Evolutionary conservation across 1,140 invertebrate genomes (phyloP), one percentile per base, ranked within the genome.

Genomic region (Aphelinus certus): DNA sequence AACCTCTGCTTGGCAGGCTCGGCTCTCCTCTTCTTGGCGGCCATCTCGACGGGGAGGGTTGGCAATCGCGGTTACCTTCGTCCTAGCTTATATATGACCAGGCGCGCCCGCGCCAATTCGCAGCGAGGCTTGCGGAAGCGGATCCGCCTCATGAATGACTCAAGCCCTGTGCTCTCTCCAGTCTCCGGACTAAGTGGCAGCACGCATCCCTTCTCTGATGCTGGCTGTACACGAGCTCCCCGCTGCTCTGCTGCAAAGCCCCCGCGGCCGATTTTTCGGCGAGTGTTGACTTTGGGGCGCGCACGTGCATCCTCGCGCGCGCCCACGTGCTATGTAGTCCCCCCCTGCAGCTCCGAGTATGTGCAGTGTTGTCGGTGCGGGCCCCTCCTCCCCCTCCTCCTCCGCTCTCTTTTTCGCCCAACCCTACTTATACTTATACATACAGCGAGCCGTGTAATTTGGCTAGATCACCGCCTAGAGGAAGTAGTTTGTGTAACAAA

Each of bases 1-100:
- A 89, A 91, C 69, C 93, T 85, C 77, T 93, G 92, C 78, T 89
- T 91, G 2, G 80, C 77, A 10, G 82, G 76, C 75, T 82, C 75
- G 45, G 81, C 78, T 45, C 7, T 53, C 7, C 72, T 77, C 26
- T 69, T 81, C 60, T 69, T 78, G 56, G 78, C 60, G 43, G 80
- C 72, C 80, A 83, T 84, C 26, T 49, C 49, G 46, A 46, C 61
- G 26, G 10, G 46, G 5, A n/a, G 46, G 7, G 10, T 62, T 62
- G 26, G 26, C 26, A 26, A 26, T 26, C 26, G 26, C 26, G 4
- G 0, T 53, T 9, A 53, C 51, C 4, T 9, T 53, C 51, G 51
- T 9, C 4, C 51, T 53, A 9, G 26, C 26, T 26, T 26, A 26
- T 26, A 26, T 26, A 26, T 26, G 26, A 26, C 47, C 61, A 7